These are phyloP conservation scores for Ametastegia equiseti DNA, from an alignment of 2,888 invertebrate species.

Conservation along the genomic window DNA sequence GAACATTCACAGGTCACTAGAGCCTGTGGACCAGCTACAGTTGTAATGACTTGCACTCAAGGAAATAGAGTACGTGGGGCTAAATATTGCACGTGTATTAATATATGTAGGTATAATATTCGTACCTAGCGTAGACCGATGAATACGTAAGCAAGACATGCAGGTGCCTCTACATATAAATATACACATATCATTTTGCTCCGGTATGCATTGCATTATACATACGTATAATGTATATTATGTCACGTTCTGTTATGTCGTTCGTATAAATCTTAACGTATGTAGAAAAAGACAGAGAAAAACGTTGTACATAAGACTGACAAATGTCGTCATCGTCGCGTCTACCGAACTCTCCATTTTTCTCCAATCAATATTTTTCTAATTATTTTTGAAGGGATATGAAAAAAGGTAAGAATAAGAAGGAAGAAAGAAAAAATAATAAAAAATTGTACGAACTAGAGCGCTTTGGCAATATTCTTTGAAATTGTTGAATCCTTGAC, in stretches of 20 bases:
- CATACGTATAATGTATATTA: neutral
- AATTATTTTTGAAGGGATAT: neutral
- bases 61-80: constrained; percentile 56
- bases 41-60: constrained; percentile 61
- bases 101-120: neutral
- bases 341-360: neutral
- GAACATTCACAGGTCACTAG: constrained; percentile 74
- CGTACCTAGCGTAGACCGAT: neutral
- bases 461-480: neutral
- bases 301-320: constrained; percentile 16
- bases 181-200: neutral
- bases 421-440: neutral
- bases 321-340: neutral
- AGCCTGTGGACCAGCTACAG: constrained; percentile 67
- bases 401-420: neutral
- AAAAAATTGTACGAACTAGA: too few relatives aligned
- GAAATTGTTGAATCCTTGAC: neutral
- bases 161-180: neutral
- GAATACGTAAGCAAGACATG: neutral
- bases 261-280: constrained; percentile 16
- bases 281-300: neutral
- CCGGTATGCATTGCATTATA: too few relatives aligned
- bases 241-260: constrained; percentile 20
- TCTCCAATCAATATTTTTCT: neutral
- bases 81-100: neutral